Base-by-base conservation (phyloP, 2,113 vertebrate species). In the Chlorocebus sabaeus region DNA sequence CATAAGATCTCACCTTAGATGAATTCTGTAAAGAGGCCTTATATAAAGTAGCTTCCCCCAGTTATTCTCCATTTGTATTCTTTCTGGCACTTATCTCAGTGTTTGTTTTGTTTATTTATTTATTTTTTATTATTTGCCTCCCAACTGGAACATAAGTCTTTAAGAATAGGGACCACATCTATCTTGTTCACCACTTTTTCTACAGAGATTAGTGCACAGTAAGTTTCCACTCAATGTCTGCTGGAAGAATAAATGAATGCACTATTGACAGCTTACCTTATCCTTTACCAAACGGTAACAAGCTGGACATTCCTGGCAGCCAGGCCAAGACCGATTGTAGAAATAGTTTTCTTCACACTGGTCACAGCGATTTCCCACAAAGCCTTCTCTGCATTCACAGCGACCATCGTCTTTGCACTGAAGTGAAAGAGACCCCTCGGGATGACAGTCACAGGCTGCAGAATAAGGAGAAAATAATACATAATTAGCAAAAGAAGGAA, bases 281-380 rank as follows among this genome's bases (percentile, higher is more conserved):
- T 99, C 99, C 88, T 99, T 99, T 68, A 99, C 99, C 55, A 99
- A 97, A 70, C 99, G 98, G 98, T 99, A 99, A 92, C 99, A 99
- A 68, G 99, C 99, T 0, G 99, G 99, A 75, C 99, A 99, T 96
- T 99, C 99, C 97, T 99, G 99, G 98, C 99, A 99, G 82, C 99
- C 99, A 0, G 99, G 99, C 64, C 99, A 99, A 0, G 99, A 99
- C 75, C 99, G 99, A 98, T 99, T 99, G 98, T 99, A 99, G 99
- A 99, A 99, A 96, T 99, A 99, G 95, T 99, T 99, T 98, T 99
- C 99, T 97, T 99, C 99, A 10, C 99, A 99, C 97, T 99, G 99
- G 98, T 99, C 99, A 0, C 99, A 99, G 70, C 99, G 99, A 75
- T 64, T 98, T 0, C 99, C 99, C n/a, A 99, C 99, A 0, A 99